Evolutionary conservation across 2,888 invertebrate genomes (phyloP), one percentile per base, ranked within the genome.

Genomic region (Drosophila subsilvestris): DNA sequence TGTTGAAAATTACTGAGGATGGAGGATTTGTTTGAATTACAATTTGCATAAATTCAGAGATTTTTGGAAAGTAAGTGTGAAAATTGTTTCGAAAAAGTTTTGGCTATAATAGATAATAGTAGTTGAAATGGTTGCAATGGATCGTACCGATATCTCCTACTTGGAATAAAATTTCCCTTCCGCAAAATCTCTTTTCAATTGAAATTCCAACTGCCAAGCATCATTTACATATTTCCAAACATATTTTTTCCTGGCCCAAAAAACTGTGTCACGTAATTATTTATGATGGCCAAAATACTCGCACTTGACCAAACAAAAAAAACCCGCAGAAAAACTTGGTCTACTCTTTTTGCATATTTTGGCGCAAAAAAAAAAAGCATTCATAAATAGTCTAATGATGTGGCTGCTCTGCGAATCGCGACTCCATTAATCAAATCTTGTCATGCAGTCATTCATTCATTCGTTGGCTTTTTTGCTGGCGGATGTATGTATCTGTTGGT

Each of bases 361-460:
- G 42, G 14, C 5, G 4, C 27, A 27, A 32, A 12, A 32, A 32
- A 32, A 56, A 48, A 51, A 60, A n/a, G n/a, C 60, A 55, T 56
- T 70, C 61, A 70, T 70, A 68, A 58, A 63, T 70, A 49, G 70
- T 72, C 59, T 73, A 60, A 65, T 67, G 72, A 61, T 75, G 58
- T 58, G 73, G 44, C 63, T 54, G 27, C 44, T 44, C 61, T 54
- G 22, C 25, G 49, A 32, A 48, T 58, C 55, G 48, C 50, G 72
- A 57, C 65, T 67, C 43, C 88, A 87, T 88, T 87, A 82, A 85
- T 87, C 81, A 86, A 61, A 63, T 74, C 80, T 68, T 80, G 86
- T 83, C 86, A 80, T 79, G 81, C 74, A 86, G 87, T 80, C 87
- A 81, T 81, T 66, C 54, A 45, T 72, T 51, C 44, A 57, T 61